Percentiles rank a stretch among this genome's conserved stretches.
These are phyloP conservation scores for Colletes collaris DNA, from an alignment of 2,888 invertebrate genomes.

Conservation along the genomic window DNA sequence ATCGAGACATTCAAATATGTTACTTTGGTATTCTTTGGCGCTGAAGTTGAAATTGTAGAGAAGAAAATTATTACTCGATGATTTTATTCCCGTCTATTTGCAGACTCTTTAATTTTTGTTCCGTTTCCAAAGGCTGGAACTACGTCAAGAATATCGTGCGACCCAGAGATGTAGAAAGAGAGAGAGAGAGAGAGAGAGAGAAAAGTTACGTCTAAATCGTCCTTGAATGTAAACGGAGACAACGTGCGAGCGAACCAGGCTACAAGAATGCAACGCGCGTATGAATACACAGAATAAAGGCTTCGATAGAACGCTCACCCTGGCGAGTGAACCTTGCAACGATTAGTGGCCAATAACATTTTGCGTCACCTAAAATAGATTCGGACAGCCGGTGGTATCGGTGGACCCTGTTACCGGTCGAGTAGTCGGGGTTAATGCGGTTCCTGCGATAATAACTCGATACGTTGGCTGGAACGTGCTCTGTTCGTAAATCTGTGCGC, in stretches of 20 bases:
- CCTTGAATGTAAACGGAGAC: constrained; percentile 61
- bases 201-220: constrained; percentile 47
- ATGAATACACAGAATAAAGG: constrained; percentile 20
- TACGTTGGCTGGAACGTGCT: constrained; percentile 44
- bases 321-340: not conserved
- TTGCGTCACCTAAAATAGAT: constrained; percentile 35
- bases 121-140: not conserved
- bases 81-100: not conserved
- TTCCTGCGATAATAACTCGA: constrained; percentile 60
- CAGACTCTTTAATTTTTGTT: constrained; percentile 5
- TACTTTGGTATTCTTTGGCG: too few species aligned
- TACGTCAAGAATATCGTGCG: constrained; percentile 13
- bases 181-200: constrained; percentile 6
- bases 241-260: constrained; percentile 23
- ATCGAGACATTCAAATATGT: too few species aligned
- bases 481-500: constrained; percentile 43
- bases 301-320: constrained; percentile 25
- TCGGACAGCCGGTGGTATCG: constrained; percentile 29
- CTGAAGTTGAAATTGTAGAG: too few species aligned
- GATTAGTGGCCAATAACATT: constrained; percentile 41
- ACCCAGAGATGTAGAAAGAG: not conserved
- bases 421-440: constrained; percentile 53
- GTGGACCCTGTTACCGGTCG: constrained; percentile 44
- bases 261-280: constrained; percentile 44
- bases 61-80: too few species aligned